These are phyloP conservation scores for Grammomys dolichurus DNA, from an alignment of 2,113 vertebrate genomes.

Conservation along the genomic window DNA sequence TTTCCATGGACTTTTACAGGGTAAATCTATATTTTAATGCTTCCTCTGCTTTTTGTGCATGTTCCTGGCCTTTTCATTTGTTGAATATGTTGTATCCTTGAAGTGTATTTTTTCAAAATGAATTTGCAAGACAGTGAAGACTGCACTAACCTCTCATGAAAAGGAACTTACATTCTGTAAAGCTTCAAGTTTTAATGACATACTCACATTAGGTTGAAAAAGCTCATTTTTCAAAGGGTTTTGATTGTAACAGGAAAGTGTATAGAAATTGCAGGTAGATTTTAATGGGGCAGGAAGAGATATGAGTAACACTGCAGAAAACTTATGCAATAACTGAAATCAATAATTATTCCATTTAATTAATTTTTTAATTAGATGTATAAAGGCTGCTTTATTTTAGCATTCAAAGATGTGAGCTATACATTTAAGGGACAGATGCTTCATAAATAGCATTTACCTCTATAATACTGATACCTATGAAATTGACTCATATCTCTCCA, in stretches of 20 bases:
- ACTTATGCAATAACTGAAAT: neutral
- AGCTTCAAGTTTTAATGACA: constrained; percentile 70
- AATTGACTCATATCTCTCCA: neutral
- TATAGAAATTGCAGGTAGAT: constrained; percentile 28
- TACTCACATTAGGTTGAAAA: constrained; percentile 63
- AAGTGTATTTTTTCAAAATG: constrained; percentile 62
- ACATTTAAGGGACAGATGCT: neutral
- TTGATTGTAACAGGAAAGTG: constrained; percentile 27
- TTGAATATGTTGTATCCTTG: constrained; percentile 42
- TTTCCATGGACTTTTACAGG: neutral
- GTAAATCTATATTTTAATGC: constrained; percentile 78
- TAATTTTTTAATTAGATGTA: neutral
- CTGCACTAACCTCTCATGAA: constrained; percentile 44
- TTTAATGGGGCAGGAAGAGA: neutral
- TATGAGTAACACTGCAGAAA: neutral
- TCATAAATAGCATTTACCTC: neutral
- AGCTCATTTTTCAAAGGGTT: neutral
- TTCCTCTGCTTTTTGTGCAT: constrained; percentile 16
- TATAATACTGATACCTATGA: neutral
- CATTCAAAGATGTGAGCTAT: neutral
- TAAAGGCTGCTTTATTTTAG: neutral
- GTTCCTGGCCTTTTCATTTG: constrained; percentile 58
- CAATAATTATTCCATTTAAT: neutral
- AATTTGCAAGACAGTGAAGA: constrained; percentile 50
- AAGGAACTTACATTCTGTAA: constrained; percentile 64